Evolutionary conservation across 1,140 invertebrate species (phyloP).

Genomic region (Archivesica marissinica): DNA sequence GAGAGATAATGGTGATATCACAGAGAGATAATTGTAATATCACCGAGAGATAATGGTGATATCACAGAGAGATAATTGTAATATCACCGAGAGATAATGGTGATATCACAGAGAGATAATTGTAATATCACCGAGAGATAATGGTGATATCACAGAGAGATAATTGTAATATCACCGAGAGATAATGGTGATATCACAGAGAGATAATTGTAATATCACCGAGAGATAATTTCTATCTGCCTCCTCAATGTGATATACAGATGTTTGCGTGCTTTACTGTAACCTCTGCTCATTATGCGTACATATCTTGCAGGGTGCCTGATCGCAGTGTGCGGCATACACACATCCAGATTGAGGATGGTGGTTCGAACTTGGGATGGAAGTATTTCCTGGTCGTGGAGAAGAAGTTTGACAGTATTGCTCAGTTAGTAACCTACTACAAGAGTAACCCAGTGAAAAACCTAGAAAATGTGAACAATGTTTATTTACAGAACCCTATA

Average conservation of each 20-base stretch:
- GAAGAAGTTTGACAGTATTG: conserved; percentile 54
- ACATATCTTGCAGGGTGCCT: conserved; percentile 19
- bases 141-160: too few species aligned
- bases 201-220: too few species aligned
- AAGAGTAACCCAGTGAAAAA: conserved; percentile 51
- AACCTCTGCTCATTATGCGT: not conserved
- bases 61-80: too few species aligned
- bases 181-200: too few species aligned
- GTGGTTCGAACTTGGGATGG: not conserved
- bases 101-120: too few species aligned
- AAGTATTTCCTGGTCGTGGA: conserved; percentile 56
- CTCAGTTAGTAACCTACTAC: conserved; percentile 33
- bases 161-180: too few species aligned
- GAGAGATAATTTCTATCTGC: too few species aligned
- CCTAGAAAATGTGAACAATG: conserved; percentile 55
- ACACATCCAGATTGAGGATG: conserved; percentile 25
- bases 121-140: too few species aligned
- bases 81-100: too few species aligned
- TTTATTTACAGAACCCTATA: conserved; percentile 43
- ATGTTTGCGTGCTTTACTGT: not conserved
- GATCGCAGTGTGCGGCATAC: conserved; percentile 57
- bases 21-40: too few species aligned
- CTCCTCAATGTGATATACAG: not conserved
- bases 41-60: too few species aligned
- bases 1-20: too few species aligned